A percentile compares a stretch with the other conserved stretches of the same genome.
phyloP scores from a whole-genome alignment of 2,113 vertebrate genomes.

The Illadopsis cleaveri region DNA sequence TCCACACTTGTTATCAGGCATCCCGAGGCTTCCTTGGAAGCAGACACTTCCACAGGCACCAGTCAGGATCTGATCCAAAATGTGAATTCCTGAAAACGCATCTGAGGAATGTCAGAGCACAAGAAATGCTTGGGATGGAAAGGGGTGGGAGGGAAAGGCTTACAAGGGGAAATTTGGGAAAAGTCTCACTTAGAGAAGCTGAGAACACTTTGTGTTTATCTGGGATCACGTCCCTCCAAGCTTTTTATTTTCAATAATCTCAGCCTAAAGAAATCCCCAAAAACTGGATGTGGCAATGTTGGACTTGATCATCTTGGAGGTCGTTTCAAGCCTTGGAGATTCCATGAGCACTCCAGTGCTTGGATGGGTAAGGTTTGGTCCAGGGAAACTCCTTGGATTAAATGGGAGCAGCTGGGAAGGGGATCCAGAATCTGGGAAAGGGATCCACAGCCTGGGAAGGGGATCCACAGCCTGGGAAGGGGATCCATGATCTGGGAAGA shows the following conservation, averaged over 20 bases:
- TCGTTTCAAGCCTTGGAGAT: background rate
- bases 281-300: background rate
- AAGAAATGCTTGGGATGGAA: background rate
- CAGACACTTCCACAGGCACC: background rate
- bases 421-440: accelerated
- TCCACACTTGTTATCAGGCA: background rate
- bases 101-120: background rate
- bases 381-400: background rate
- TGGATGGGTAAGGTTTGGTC: background rate
- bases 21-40: background rate
- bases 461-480: background rate
- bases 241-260: background rate
- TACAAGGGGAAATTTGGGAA: background rate
- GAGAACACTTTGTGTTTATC: background rate
- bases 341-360: background rate
- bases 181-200: background rate
- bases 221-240: background rate
- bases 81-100: background rate
- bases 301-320: background rate
- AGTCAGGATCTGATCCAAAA: background rate
- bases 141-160: background rate
- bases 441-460: background rate
- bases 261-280: background rate
- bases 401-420: background rate
- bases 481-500: accelerated